Evolutionary conservation across 2,113 vertebrate species (phyloP).

Genomic region (Bubo scandiacus): DNA sequence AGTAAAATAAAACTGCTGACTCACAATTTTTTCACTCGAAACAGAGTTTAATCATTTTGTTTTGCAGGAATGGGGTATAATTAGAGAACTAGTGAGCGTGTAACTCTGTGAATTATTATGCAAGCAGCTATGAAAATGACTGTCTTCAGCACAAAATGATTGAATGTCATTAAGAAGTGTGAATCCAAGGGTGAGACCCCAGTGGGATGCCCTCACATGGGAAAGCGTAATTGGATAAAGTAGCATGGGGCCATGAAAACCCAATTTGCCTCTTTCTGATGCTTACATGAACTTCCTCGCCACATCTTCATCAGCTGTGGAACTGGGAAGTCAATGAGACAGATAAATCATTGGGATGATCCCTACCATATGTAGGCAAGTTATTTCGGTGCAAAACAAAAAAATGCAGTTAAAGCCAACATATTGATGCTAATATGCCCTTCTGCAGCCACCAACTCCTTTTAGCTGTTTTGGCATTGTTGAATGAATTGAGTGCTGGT

Average conservation of each 20-base stretch:
- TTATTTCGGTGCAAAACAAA: slow-evolving; percentile 8
- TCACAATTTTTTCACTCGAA: not conserved
- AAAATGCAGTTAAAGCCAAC: not conserved
- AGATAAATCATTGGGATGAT: slow-evolving; percentile 29
- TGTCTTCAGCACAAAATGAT: slow-evolving; percentile 69
- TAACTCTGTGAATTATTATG: slow-evolving; percentile 61
- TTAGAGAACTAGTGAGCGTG: slow-evolving; percentile 66
- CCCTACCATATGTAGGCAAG: slow-evolving; percentile 12
- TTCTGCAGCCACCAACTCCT: not conserved
- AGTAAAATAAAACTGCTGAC: slow-evolving; percentile 38
- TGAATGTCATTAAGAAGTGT: slow-evolving; percentile 58
- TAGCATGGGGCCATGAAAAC: slow-evolving; percentile 55
- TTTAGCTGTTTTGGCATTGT: not conserved
- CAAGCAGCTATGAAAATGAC: slow-evolving; percentile 60
- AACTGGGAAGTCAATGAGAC: not conserved
- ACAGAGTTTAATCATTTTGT: slow-evolving; percentile 58
- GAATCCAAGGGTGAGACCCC: slow-evolving; percentile 60
- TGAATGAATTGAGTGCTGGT: not conserved
- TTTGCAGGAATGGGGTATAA: slow-evolving; percentile 38
- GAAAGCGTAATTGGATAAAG: slow-evolving; percentile 51
- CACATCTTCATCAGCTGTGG: not conserved
- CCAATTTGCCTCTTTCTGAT: slow-evolving; percentile 28
- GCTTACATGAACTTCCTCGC: slow-evolving; percentile 1
- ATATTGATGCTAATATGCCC: not conserved
- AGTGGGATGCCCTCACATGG: slow-evolving; percentile 46